These are phyloP conservation scores for Lasiurus borealis DNA, from an alignment of 2,113 vertebrate genomes.

Conservation along the genomic window DNA sequence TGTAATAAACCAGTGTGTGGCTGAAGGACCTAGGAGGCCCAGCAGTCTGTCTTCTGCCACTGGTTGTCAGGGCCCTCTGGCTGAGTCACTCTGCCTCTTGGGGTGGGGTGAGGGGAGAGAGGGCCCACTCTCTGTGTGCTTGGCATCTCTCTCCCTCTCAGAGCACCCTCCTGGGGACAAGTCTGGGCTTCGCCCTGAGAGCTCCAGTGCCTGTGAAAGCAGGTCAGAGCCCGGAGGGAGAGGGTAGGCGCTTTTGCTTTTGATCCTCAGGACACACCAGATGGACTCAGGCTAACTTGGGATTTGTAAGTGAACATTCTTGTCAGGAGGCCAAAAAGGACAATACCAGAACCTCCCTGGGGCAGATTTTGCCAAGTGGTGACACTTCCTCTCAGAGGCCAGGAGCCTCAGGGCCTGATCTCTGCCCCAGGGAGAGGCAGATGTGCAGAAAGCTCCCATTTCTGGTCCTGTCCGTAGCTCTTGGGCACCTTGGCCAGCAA, in stretches of 20 bases:
- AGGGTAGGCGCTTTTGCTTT: constrained; percentile 53
- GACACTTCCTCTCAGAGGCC: background rate
- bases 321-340: constrained; percentile 75
- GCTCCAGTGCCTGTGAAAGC: background rate
- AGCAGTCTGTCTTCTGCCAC: background rate
- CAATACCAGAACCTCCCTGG: constrained; percentile 49
- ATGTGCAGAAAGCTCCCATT: background rate
- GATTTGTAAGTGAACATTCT: constrained; percentile 72
- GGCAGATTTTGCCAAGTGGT: constrained; percentile 31
- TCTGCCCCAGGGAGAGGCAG: background rate
- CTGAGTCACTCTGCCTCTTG: background rate
- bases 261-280: constrained; percentile 65
- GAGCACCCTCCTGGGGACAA: constrained; percentile 16
- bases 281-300: constrained; percentile 73
- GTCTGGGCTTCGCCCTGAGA: constrained; percentile 48
- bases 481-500: background rate
- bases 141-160: background rate
- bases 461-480: background rate
- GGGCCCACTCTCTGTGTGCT: background rate
- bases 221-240: constrained; percentile 53
- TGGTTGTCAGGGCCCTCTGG: background rate
- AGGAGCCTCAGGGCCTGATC: background rate
- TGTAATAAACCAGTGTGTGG: background rate
- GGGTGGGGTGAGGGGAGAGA: background rate
- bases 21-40: background rate